Base-by-base conservation (phyloP, 2,888 invertebrate genomes). In the Keiferia lycopersicella region DNA sequence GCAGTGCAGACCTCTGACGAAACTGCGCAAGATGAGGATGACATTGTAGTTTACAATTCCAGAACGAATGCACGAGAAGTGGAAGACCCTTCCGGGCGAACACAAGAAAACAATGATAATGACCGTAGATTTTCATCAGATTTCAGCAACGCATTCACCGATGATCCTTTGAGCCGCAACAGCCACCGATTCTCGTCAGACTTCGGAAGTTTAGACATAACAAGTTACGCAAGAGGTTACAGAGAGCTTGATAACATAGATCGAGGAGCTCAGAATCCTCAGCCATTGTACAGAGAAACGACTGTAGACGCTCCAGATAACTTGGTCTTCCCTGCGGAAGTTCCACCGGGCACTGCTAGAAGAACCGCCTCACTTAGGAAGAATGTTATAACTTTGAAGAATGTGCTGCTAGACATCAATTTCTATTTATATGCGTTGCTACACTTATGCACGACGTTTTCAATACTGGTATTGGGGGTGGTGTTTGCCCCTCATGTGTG, bases 381-480 rank as follows among this genome's bases (percentile, higher is more conserved):
- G 77, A 90, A 92, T 65, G 82, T 90, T 50, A 87, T 90, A 34
- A 87, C 91, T 0, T 79, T 92, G 3, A 72, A 81, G 0, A 88
- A 86, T 66, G 91, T 91, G 86, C 71, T 92, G 39, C 68, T 76
- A 39, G 92, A 92, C 68, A 64, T 88, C 0, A 89, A 91, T 62
- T 94, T 94, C 79, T 94, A 94, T 72, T 82, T 93, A 68, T 93
- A 93, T 62, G 86, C 93, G 2, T 70, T 93, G 48, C 80, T 93
- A 61, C 88, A 93, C 69, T 74, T 93, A 30, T 91, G 91, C 53
- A 91, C 92, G 1, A 93, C 92, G 22, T 93, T 89, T 73, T 93
- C 93, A 0, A 79, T 88, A 26, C 81, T 93, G 56, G 79, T 92
- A 0, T 84, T 93, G 62, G 93, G 91, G 39, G 79, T 92, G 0